phyloP scores from a whole-genome alignment of 2,113 vertebrate species.

The Chaetura pelagica region DNA sequence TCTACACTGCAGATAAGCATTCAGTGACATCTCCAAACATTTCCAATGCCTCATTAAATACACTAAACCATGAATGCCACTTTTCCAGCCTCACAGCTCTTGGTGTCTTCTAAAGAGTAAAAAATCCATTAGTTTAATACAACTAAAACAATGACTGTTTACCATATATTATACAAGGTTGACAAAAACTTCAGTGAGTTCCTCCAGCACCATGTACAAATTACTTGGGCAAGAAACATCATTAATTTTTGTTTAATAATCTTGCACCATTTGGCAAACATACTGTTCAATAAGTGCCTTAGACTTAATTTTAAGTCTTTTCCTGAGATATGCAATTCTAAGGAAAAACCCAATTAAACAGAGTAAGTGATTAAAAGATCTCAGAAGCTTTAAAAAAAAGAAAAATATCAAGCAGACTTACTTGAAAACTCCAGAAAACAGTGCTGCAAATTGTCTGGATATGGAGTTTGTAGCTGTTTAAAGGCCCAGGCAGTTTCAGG shows the following conservation, averaged over 20 bases:
- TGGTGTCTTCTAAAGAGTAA: not conserved
- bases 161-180: not conserved
- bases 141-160: not conserved
- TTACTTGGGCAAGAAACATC: conserved; percentile 46
- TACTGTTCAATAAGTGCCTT: conserved; percentile 33
- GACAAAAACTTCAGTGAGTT: not conserved
- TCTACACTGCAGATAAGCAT: fast-evolving
- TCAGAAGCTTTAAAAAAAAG: conserved; percentile 7
- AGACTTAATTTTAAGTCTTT: conserved; percentile 51
- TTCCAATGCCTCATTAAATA: not conserved
- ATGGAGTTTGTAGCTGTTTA: not conserved
- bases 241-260: conserved; percentile 41
- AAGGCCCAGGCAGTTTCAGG: not conserved
- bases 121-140: not conserved
- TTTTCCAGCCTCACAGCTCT: not conserved
- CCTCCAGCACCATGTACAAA: conserved; percentile 10
- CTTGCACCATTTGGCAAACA: conserved; percentile 42
- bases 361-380: not conserved
- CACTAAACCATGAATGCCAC: not conserved
- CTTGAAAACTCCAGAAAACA: not conserved
- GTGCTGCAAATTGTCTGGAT: not conserved
- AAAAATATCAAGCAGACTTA: not conserved
- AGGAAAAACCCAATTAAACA: not conserved
- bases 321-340: conserved; percentile 46
- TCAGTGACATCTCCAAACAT: not conserved